Percentiles rank a stretch among this genome's conserved stretches.
These are phyloP conservation scores for Eristalis arbustorum DNA, from an alignment of 2,888 invertebrate genomes.

Conservation along the genomic window DNA sequence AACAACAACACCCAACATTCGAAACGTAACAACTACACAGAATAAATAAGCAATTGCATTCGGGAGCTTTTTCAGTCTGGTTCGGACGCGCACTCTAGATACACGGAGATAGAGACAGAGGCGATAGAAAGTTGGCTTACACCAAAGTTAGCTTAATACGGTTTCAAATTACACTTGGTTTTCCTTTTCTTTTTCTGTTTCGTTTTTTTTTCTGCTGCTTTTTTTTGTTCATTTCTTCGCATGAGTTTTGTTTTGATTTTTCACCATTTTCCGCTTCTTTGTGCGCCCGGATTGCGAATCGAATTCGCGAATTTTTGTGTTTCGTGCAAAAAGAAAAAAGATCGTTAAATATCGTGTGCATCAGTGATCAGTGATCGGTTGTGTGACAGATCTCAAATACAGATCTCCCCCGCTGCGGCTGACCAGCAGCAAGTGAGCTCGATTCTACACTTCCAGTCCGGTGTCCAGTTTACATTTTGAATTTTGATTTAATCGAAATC, in stretches of 20 bases:
- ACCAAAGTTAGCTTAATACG: slow-evolving; percentile 20
- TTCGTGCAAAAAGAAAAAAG: background rate
- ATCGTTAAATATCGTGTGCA: background rate
- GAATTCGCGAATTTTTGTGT: slow-evolving; percentile 20
- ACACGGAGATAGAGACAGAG: slow-evolving; percentile 23
- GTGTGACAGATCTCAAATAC: slow-evolving; percentile 1
- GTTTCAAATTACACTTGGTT: slow-evolving; percentile 1
- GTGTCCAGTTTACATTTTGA: background rate
- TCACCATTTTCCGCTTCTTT: slow-evolving; percentile 17
- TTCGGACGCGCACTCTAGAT: slow-evolving; percentile 59
- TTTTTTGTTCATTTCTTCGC: background rate
- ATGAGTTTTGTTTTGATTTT: background rate
- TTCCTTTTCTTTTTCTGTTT: background rate
- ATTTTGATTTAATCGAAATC: slow-evolving; percentile 33
- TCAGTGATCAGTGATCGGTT: background rate
- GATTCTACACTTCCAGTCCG: background rate
- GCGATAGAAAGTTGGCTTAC: slow-evolving; percentile 44
- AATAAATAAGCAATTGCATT: slow-evolving; percentile 55
- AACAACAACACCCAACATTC: slow-evolving; percentile 11
- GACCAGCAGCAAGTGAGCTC: background rate
- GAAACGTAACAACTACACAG: slow-evolving; percentile 16
- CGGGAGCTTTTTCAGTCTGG: slow-evolving; percentile 66
- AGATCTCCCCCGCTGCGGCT: background rate
- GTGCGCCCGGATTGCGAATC: background rate
- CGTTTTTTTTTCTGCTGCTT: too few relatives aligned